phyloP scores from a whole-genome alignment of 2,888 invertebrate species.

The Melolontha melolontha region DNA sequence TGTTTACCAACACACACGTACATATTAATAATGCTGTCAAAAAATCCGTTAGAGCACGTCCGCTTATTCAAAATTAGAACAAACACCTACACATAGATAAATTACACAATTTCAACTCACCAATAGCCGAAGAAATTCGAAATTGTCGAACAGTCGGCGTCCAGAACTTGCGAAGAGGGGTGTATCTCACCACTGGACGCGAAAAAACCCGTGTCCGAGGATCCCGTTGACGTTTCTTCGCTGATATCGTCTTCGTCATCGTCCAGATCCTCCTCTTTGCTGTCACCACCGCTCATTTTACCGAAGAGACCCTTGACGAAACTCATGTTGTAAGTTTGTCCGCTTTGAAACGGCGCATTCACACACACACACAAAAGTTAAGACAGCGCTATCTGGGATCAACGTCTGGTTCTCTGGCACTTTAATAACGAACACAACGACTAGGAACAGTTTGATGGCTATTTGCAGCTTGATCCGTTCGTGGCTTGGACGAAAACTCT shows the following conservation, averaged over 20 bases:
- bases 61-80: background rate
- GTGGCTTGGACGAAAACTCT: slow-evolving; percentile 44
- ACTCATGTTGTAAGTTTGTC: slow-evolving; percentile 56
- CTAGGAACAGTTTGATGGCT: slow-evolving; percentile 37
- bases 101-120: slow-evolving; percentile 53
- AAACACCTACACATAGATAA: too few relatives aligned
- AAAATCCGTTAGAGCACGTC: slow-evolving; percentile 15
- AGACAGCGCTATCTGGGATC: background rate
- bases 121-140: slow-evolving; percentile 66
- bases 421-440: slow-evolving; percentile 19
- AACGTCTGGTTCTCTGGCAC: slow-evolving; percentile 42
- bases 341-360: slow-evolving; percentile 12
- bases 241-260: slow-evolving; percentile 54
- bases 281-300: slow-evolving; percentile 57
- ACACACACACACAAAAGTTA: too few relatives aligned
- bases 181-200: slow-evolving; percentile 59
- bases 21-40: slow-evolving; percentile 27
- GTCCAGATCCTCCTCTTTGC: slow-evolving; percentile 57
- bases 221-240: slow-evolving; percentile 57
- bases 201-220: slow-evolving; percentile 61
- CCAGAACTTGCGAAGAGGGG: slow-evolving; percentile 52
- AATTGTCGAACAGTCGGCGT: slow-evolving; percentile 63
- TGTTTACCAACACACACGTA: too few relatives aligned
- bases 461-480: slow-evolving; percentile 46
- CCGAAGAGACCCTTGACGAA: slow-evolving; percentile 63